phyloP scores from a whole-genome alignment of 2,113 vertebrate species.

The Pollachius pollachius region DNA sequence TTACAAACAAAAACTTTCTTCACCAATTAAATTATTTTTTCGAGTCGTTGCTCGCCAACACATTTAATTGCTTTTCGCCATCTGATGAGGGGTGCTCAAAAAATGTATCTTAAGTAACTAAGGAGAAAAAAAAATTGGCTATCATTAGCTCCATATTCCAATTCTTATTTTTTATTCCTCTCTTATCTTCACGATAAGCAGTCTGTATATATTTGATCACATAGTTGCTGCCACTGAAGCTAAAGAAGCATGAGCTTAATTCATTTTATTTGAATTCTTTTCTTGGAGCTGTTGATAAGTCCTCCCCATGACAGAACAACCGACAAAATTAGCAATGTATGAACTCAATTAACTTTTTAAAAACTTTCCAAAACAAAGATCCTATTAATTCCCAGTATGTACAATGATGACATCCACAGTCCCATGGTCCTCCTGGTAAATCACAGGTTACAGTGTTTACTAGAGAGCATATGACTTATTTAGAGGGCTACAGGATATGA shows the following conservation, averaged over 20 bases:
- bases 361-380: no score
- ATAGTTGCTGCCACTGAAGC: slow-evolving; percentile 26
- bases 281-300: slow-evolving; percentile 37
- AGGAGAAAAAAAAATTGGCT: slow-evolving; percentile 24
- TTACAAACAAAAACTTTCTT: slow-evolving; percentile 11
- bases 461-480: no score
- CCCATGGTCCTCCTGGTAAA: no score
- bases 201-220: slow-evolving; percentile 8
- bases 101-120: slow-evolving; percentile 38
- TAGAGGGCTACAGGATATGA: no score
- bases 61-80: slow-evolving; percentile 72
- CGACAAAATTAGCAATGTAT: neutral
- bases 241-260: slow-evolving; percentile 25
- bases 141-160: slow-evolving; percentile 34
- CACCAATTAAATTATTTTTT: slow-evolving; percentile 46
- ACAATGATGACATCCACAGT: no score
- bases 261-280: neutral
- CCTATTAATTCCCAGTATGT: no score
- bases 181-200: neutral
- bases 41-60: slow-evolving; percentile 56
- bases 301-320: neutral
- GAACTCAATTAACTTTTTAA: neutral
- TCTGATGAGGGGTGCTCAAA: slow-evolving; percentile 50
- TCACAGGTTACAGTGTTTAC: no score
- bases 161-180: neutral